Evolutionary conservation across 2,797 vertebrate species (phyloP), one percentile per base, ranked within the genome.

Genomic region (Prunella strophiata): DNA sequence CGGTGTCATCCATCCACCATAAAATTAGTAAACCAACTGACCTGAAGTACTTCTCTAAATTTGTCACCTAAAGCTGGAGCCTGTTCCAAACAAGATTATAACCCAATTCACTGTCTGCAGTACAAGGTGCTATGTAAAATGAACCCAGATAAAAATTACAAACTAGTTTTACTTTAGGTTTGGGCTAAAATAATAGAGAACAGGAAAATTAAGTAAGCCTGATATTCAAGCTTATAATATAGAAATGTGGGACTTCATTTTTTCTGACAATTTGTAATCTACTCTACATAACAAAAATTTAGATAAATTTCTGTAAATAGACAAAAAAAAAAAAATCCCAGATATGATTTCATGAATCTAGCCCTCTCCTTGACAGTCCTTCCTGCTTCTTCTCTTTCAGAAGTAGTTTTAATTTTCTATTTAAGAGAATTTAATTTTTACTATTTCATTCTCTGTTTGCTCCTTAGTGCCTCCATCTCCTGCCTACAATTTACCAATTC

Each of bases 51-150:
- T 65, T 84, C 7, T 48, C 16, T 59, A 40, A 68, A 88, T 51
- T 47, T 27, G 36, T 20, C 13, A 20, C 8, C 10, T 73, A 27
- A 52, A 66, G 0, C 7, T 71, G 19, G 5, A 7, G 2, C 19
- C 5, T 2, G 5, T 52, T 62, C 29, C 23, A 78, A 74, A 72
- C 3, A 45, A 43, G 22, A 34, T 55, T 55, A 7, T 65, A 47
- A 47, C 4, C 5, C 2, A 4, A 32, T 32, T 25, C 36, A 45
- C 29, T 36, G 9, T 9, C 18, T 0, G 0, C 6, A 61, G 17
- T 26, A 11, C 27, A 30, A 58, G 11, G 34, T 2, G 3, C 11
- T 30, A 8, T 16, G 7, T 32, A 19, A 86, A 74, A 74, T 20
- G 3, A 5, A 52, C 14, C 5, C 5, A 32, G 52, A 42, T 13